These are phyloP conservation scores for Smutsia temminckii DNA, from an alignment of 2,797 vertebrate genomes.

Conservation along the genomic window DNA sequence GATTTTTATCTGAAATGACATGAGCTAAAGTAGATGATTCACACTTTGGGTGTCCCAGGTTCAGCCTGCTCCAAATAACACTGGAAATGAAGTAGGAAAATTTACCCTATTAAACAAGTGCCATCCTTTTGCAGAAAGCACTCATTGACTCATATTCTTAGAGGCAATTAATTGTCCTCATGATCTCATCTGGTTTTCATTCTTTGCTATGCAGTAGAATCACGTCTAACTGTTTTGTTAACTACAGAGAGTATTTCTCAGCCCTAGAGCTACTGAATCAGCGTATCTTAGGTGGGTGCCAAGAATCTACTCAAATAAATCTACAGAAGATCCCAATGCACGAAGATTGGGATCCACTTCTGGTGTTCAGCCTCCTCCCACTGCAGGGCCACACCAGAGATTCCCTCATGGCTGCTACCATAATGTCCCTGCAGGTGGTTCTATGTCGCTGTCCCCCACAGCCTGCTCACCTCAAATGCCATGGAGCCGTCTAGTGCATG, in stretches of 20 bases:
- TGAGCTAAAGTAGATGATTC: background rate
- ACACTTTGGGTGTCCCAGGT: background rate
- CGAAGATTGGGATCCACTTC: background rate
- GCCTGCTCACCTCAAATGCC: fast-evolving
- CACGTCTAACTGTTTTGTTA: background rate
- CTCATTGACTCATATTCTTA: background rate
- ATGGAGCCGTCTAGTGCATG: background rate
- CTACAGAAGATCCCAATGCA: background rate
- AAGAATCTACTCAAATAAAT: background rate
- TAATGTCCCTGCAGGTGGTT: background rate
- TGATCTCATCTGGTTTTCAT: background rate
- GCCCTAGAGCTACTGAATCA: background rate
- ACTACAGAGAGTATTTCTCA: background rate
- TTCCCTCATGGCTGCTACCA: fast-evolving
- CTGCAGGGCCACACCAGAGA: fast-evolving
- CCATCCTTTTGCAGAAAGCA: background rate
- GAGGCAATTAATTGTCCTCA: background rate
- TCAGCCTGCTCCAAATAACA: background rate
- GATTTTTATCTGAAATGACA: constrained; percentile 50
- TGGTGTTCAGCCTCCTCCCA: background rate
- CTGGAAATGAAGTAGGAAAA: background rate
- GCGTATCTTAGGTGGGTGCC: background rate
- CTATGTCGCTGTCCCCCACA: no score
- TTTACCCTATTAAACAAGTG: background rate
- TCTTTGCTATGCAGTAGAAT: background rate